These are phyloP conservation scores for Zoanthus solanderi DNA, from an alignment of 92 coral and sea anemone species.

Conservation along the genomic window DNA sequence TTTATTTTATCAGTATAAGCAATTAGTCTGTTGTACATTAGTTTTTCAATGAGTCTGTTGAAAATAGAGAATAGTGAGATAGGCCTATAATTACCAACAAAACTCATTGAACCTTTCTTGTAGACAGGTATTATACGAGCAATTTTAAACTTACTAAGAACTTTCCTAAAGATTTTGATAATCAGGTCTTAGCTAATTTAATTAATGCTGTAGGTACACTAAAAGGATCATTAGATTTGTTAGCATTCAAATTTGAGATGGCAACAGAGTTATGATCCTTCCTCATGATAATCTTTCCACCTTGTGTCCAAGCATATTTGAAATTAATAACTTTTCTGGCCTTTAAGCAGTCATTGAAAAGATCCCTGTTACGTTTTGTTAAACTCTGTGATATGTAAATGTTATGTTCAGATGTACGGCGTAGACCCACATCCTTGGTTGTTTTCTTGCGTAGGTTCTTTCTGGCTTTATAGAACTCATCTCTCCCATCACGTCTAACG, in stretches of 20 bases:
- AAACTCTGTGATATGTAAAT: constrained; percentile 64
- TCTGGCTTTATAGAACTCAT: constrained; percentile 3
- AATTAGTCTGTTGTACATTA: too few species aligned
- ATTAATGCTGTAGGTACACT: too few species aligned
- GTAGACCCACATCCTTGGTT: constrained; percentile 43
- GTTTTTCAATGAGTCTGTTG: too few species aligned
- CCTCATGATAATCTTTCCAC: constrained; percentile 53
- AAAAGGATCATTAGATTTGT: too few species aligned
- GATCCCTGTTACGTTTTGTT: constrained; percentile 26
- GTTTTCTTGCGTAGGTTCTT: constrained; percentile 29
- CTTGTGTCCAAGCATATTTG: constrained; percentile 61
- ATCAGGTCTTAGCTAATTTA: too few species aligned
- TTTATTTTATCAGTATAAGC: too few species aligned
- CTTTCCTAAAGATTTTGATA: too few species aligned
- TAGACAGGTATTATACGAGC: too few species aligned
- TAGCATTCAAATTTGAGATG: background rate
- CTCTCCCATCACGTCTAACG: constrained; percentile 11
- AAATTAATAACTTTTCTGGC: constrained; percentile 45
- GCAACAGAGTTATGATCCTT: constrained; percentile 29
- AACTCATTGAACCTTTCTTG: too few species aligned
- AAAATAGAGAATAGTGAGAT: too few species aligned
- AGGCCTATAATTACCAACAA: too few species aligned
- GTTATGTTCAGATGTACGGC: constrained; percentile 39
- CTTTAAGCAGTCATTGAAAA: constrained; percentile 57
- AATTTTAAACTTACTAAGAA: too few species aligned